A percentile compares a stretch with the other conserved stretches of the same genome.
Conservation (phyloP, 2,888 invertebrate genomes). For the Poecilus cupreus region DNA sequence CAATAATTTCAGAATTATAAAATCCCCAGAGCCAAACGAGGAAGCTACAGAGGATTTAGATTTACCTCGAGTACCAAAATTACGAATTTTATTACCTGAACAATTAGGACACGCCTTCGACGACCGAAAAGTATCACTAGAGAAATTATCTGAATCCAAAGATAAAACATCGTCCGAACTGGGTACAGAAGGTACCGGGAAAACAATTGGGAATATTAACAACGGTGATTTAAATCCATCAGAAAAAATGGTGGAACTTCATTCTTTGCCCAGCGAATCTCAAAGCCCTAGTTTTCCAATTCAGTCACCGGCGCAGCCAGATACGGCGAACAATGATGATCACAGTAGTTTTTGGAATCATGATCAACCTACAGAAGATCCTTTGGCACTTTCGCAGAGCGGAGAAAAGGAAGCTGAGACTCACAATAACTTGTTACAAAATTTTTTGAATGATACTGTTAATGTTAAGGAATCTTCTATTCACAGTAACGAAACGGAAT, state of each 20-base stretch:
- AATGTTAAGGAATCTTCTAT: conserved; percentile 69
- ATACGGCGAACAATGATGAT: conserved; percentile 24
- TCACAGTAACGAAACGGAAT: conserved; percentile 70
- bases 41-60: background rate
- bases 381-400: conserved; percentile 35
- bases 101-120: conserved; percentile 28
- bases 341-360: conserved; percentile 44
- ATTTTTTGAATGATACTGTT: conserved; percentile 64
- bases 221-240: conserved; percentile 2
- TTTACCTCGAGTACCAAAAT: conserved; percentile 38
- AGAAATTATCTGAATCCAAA: background rate
- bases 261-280: conserved; percentile 51
- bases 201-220: background rate
- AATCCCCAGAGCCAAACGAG: background rate
- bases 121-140: background rate
- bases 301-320: conserved; percentile 42
- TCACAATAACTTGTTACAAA: conserved; percentile 67
- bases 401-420: conserved; percentile 59
- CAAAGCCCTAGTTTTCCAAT: conserved; percentile 54
- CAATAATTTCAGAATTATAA: conserved; percentile 49
- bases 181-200: background rate
- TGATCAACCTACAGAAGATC: conserved; percentile 16
- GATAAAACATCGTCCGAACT: background rate
- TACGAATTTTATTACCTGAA: conserved; percentile 53
- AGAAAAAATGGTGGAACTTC: conserved; percentile 50